Percentiles rank a stretch among this genome's conserved stretches.
Evolutionary conservation across 2,797 vertebrate species (phyloP).

Genomic region (Artibeus jamaicensis): DNA sequence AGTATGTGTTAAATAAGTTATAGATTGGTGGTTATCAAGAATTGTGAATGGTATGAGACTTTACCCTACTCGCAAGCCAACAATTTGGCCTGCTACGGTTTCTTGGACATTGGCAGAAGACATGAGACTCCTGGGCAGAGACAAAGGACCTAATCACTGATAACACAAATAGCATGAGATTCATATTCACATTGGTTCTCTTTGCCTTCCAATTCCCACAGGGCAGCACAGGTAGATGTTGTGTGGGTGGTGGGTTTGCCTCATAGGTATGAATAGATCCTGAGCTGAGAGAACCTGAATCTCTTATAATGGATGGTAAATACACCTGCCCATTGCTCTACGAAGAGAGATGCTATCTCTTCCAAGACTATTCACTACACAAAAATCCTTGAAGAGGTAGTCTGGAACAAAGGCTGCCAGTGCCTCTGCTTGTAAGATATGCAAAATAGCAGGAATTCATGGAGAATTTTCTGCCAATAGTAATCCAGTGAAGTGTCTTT

Average conservation of each 20-base stretch:
- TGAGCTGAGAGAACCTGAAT: background rate
- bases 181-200: background rate
- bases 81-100: background rate
- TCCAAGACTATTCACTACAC: background rate
- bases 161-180: background rate
- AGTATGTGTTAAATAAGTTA: background rate
- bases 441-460: background rate
- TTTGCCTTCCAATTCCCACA: background rate
- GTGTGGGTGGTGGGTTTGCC: background rate
- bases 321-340: background rate
- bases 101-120: background rate
- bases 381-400: background rate
- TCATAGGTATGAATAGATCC: background rate
- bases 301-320: background rate
- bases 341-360: background rate
- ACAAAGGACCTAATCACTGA: background rate
- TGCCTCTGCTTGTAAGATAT: background rate
- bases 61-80: background rate
- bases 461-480: background rate
- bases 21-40: background rate
- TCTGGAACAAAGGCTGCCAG: background rate
- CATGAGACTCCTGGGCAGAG: background rate
- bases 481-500: background rate
- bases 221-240: background rate
- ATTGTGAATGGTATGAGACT: background rate